Evolutionary conservation across 2,797 vertebrate genomes (phyloP).

Genomic region (Loris lydekkerianus): DNA sequence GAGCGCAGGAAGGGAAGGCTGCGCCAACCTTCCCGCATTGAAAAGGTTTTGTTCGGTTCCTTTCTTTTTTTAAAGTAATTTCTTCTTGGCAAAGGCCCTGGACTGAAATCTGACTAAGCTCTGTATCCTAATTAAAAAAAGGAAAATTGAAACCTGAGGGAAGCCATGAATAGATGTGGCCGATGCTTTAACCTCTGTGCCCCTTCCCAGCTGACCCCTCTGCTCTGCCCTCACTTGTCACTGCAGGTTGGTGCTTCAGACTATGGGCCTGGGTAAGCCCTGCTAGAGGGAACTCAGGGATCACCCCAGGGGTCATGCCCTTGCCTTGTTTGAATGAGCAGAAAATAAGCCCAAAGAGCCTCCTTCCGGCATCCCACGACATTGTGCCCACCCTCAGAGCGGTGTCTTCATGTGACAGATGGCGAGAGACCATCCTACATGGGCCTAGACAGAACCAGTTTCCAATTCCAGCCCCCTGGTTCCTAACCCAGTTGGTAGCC

Average conservation of each 20-base stretch:
- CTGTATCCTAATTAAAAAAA: slow-evolving; percentile 59
- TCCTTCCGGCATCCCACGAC: background rate
- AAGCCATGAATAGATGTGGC: background rate
- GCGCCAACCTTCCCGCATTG: slow-evolving; percentile 57
- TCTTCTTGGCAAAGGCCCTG: slow-evolving; percentile 77
- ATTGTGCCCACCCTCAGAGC: background rate
- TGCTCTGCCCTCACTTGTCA: background rate
- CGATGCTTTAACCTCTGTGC: background rate
- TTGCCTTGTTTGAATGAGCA: background rate
- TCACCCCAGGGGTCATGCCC: background rate
- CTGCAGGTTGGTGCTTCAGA: background rate
- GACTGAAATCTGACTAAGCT: slow-evolving; percentile 76
- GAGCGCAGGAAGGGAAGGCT: background rate
- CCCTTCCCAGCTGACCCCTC: background rate
- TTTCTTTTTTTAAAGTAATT: slow-evolving; percentile 57
- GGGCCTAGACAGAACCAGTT: background rate
- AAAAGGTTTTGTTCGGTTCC: slow-evolving; percentile 71
- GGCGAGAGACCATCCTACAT: rapidly evolving
- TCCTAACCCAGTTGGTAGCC: background rate
- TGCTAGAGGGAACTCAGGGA: background rate
- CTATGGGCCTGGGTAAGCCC: background rate
- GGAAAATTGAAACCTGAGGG: background rate
- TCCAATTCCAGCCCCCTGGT: background rate
- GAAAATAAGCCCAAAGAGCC: background rate
- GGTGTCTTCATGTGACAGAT: background rate